Evolutionary conservation across 2,888 invertebrate species (phyloP), one percentile per base, ranked within the genome.

Genomic region (Metacarcinus magister): DNA sequence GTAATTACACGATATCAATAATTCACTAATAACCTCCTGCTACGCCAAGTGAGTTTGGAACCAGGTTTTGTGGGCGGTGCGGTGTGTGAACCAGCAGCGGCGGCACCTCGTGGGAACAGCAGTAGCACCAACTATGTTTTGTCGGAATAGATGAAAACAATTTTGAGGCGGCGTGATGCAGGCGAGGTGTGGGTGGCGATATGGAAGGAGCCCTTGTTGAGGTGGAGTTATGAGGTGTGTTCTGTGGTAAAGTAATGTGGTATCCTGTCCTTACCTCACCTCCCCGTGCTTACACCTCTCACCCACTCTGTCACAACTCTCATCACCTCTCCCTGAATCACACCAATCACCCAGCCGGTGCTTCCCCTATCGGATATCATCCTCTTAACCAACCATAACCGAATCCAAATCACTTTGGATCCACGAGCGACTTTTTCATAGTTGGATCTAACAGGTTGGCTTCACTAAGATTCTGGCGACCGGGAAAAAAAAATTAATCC

Each of bases 1-100:
- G 92, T 95, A 95, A 95, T 95, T 95, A 92, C 75, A 92, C 75
- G 95, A 92, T 95, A 95, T 95, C 95, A 95, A 95, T 95, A 95
- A 95, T 95, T 95, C 92, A 95, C 75, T 95, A 95, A 95, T 91
- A 95, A 46, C 92, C 95, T 95, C 89, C 95, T 95, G 75, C 82
- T 95, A 28, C 92, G 32, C 92, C 44, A 46, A 92, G 75, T 67
- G 95, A 91, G 60, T 60, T 43, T 46, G 60, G 39, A 67, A 91
- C 92, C 48, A 75, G 92, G 92, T 92, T 95, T 95, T 92, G 95
- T 75, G 32, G 75, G 75, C 32, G 46, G 8, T n/a, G 43, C 92
- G 28, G 75, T 75, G 95, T 92, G 92, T 48, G 95, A 95, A 95
- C 92, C 95, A 5, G 94, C 28, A 54, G 91, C 94, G 39, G 39